Base-by-base conservation (phyloP, 2,888 invertebrate species). In the Orthonevra nobilis region DNA sequence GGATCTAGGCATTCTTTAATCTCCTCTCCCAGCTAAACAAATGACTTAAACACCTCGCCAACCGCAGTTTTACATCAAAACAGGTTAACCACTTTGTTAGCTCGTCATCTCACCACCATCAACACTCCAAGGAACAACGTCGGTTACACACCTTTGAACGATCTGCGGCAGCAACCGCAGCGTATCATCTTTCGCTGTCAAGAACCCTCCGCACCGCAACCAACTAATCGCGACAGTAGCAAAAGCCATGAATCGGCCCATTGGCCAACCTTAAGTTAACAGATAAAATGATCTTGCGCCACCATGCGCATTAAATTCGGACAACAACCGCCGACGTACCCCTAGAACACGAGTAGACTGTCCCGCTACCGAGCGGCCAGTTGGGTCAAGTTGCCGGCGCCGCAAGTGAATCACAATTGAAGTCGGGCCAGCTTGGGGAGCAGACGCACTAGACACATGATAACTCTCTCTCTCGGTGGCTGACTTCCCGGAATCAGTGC, bases 401-500 rank as follows among this genome's bases (percentile, higher is more conserved):
- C 17, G 12, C 15, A 46, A 46, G 36, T 17, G 14, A 20, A 12
- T 28, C 19, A 46, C 23, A 4, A 26, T 38, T 61, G n/a, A n/a
- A n/a, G n/a, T n/a, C n/a, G n/a, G n/a, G n/a, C n/a, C n/a, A n/a
- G n/a, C n/a, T n/a, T n/a, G n/a, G n/a, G n/a, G n/a, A n/a, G n/a
- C n/a, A n/a, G n/a, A n/a, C n/a, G n/a, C n/a, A n/a, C n/a, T n/a
- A n/a, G 38, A 38, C 36, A n/a, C n/a, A 36, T 34, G 14, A 4
- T 14, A 7, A 23, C 26, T 40, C 17, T 10, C 4, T 15, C 14
- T 2, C 9, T 9, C 28, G 9, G 14, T 15, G 32, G 14, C 38
- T 77, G 52, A 52, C 52, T 52, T 54, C 66, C 60, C 64, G 58
- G 72, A 75, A 75, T 69, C 70, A 75, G 69, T 75, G 68, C 61